phyloP scores from a whole-genome alignment of 2,888 invertebrate species.

The Linnaemya tessellans region DNA sequence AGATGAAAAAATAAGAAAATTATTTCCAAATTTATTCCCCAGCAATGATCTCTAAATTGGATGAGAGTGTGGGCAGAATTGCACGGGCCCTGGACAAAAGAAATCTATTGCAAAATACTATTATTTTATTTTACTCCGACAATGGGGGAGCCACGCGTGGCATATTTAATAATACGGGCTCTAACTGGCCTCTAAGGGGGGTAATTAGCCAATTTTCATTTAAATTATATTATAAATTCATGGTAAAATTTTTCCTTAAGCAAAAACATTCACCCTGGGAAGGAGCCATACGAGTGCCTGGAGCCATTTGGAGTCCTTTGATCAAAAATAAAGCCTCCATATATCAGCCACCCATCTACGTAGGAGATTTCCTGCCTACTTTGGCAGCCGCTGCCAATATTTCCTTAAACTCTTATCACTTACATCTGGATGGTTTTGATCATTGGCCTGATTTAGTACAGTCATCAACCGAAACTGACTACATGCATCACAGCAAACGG shows the following conservation, averaged over 20 bases:
- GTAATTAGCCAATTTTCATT: conserved; percentile 81
- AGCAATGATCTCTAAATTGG: conserved; percentile 94
- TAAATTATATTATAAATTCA: neutral
- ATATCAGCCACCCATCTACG: conserved; percentile 88
- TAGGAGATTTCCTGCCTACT: conserved; percentile 94
- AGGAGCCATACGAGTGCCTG: conserved; percentile 91
- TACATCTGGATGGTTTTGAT: conserved; percentile 87
- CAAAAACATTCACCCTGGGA: conserved; percentile 93
- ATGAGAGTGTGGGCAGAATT: conserved; percentile 92
- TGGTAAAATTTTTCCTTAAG: conserved; percentile 77
- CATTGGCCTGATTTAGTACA: conserved; percentile 86
- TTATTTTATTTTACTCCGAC: conserved; percentile 94
- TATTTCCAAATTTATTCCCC: conserved; percentile 45
- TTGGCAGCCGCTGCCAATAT: conserved; percentile 83
- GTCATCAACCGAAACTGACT: neutral
- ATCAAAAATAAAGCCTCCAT: conserved; percentile 84
- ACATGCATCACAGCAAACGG: conserved; percentile 80
- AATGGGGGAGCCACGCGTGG: conserved; percentile 93
- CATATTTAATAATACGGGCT: conserved; percentile 88
- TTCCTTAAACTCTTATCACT: conserved; percentile 59
- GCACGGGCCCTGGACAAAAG: conserved; percentile 87
- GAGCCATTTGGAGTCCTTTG: conserved; percentile 89
- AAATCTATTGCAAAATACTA: conserved; percentile 90
- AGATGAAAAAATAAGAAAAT: too few species aligned
- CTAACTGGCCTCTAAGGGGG: conserved; percentile 92